Conservation (phyloP, 2,888 invertebrate genomes). For the Danaus chrysippus region DNA sequence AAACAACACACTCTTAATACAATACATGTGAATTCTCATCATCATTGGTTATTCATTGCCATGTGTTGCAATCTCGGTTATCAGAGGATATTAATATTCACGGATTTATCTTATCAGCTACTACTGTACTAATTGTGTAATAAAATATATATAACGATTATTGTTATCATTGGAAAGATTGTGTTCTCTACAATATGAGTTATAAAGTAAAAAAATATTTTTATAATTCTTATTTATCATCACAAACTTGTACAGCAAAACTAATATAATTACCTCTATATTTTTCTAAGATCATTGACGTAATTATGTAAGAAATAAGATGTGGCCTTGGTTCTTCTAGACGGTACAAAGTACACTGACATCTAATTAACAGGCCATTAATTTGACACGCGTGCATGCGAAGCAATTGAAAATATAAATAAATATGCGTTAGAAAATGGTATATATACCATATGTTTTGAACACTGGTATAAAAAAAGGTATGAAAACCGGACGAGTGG, state of each 20-base stretch:
- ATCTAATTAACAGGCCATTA: conserved; percentile 4
- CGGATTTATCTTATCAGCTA: conserved; percentile 20
- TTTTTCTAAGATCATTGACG: not conserved
- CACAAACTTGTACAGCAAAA: no score
- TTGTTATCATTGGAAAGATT: no score
- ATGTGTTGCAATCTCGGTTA: conserved; percentile 20
- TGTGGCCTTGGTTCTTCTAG: not conserved
- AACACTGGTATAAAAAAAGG: conserved; percentile 10
- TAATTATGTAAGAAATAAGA: not conserved
- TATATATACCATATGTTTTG: not conserved
- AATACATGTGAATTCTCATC: not conserved
- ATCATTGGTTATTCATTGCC: not conserved
- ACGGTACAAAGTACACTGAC: conserved; percentile 15
- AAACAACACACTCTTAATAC: not conserved
- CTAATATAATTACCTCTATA: not conserved
- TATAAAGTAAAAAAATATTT: no score
- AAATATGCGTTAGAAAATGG: not conserved
- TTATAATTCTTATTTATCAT: no score
- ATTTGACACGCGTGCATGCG: not conserved
- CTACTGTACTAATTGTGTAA: not conserved
- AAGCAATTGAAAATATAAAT: not conserved
- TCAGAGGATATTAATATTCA: conserved; percentile 18
- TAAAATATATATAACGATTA: not conserved
- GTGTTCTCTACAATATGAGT: no score
- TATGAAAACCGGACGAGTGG: conserved; percentile 34